A percentile compares a stretch with the other conserved stretches of the same genome.
These are phyloP conservation scores for Eunapius fragilis DNA, from an alignment of 37 sponge, comb jelly and placozoan genomes.

Conservation along the genomic window DNA sequence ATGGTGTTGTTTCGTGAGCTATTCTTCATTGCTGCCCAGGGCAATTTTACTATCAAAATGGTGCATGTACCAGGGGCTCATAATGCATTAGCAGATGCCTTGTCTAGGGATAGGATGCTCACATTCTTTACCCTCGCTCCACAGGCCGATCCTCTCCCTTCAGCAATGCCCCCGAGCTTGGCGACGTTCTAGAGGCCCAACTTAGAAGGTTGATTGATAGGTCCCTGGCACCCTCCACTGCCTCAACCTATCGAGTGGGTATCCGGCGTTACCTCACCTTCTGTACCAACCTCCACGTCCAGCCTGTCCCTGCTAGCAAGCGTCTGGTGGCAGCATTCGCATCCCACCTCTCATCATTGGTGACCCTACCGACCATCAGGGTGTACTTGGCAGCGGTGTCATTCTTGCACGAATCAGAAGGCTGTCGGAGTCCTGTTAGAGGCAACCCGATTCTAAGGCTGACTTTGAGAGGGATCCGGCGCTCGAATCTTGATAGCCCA, in stretches of 20 bases:
- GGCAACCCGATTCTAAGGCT: conserved; percentile 12
- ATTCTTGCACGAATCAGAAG: conserved; percentile 8
- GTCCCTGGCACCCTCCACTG: conserved; percentile 29
- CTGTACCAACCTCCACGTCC: conserved; percentile 1
- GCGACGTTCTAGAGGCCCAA: too few species aligned
- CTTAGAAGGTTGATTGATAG: background rate
- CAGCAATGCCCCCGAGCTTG: too few species aligned
- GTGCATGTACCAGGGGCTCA: too few species aligned
- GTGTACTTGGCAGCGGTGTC: conserved; percentile 46
- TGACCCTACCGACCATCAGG: conserved; percentile 23
- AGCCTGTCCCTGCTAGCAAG: conserved; percentile 24
- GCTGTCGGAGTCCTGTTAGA: conserved; percentile 5
- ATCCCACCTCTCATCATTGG: background rate
- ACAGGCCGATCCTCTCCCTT: too few species aligned
- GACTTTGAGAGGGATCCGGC: conserved; percentile 8
- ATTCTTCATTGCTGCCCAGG: too few species aligned
- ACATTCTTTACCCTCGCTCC: too few species aligned
- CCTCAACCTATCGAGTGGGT: conserved; percentile 16
- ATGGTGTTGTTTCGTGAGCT: too few species aligned
- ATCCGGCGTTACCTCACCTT: conserved; percentile 7
- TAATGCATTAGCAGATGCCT: too few species aligned
- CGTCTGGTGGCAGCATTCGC: conserved; percentile 12
- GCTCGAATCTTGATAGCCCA: background rate
- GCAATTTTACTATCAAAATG: background rate
- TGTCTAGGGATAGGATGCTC: too few species aligned